A percentile compares a stretch with the other conserved stretches of the same genome.
phyloP scores from a whole-genome alignment of 2,113 vertebrate species.

The Corapipo altera region DNA sequence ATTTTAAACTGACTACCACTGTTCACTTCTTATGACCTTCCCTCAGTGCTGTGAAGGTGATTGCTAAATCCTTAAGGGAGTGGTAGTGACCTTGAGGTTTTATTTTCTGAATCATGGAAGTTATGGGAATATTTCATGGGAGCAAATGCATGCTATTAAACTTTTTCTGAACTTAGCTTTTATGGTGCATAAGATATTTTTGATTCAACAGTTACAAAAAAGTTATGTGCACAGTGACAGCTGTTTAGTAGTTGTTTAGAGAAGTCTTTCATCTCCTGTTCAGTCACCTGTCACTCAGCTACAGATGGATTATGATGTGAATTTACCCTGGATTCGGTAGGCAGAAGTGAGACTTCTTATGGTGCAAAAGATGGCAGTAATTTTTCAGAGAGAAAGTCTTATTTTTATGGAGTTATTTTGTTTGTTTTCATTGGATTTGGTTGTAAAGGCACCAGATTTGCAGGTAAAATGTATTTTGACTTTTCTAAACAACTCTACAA shows the following conservation, averaged over 20 bases:
- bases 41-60: too few species aligned
- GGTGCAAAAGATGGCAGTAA: background rate
- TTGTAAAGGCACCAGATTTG: background rate
- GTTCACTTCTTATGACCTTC: background rate
- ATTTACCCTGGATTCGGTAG: background rate
- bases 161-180: background rate
- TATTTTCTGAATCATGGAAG: background rate
- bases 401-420: background rate
- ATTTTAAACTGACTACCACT: background rate
- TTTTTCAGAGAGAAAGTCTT: background rate
- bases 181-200: background rate
- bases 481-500: background rate
- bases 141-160: background rate
- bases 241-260: background rate
- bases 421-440: background rate
- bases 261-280: background rate
- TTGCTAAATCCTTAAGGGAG: background rate
- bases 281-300: background rate
- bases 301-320: background rate
- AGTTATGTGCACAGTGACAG: background rate
- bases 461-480: background rate
- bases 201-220: background rate
- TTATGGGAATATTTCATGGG: background rate
- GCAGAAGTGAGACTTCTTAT: accelerated
- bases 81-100: background rate